A percentile compares a stretch with the other conserved stretches of the same genome.
Evolutionary conservation across 2,113 vertebrate genomes (phyloP).

Genomic region (Microtus pennsylvanicus): DNA sequence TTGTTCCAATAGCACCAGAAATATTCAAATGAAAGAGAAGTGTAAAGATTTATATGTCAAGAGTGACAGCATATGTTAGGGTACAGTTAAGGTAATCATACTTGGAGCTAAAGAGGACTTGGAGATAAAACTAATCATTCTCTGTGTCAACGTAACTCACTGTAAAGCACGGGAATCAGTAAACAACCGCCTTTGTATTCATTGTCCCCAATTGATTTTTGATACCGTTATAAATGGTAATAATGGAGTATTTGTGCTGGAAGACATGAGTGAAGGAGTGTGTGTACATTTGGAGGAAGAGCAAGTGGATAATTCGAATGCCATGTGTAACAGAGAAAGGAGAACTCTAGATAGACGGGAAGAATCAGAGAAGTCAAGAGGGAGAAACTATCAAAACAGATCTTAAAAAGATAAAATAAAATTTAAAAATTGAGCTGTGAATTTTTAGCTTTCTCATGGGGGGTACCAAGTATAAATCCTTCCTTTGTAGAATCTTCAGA

Average conservation of each 20-base stretch:
- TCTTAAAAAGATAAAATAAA: not conserved
- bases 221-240: not conserved
- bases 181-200: not conserved
- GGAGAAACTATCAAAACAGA: not conserved
- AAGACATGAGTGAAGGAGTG: not conserved
- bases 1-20: not conserved
- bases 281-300: not conserved
- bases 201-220: not conserved
- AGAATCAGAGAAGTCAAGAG: not conserved
- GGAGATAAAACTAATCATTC: not conserved
- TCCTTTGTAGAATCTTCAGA: not conserved
- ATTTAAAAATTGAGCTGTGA: not conserved
- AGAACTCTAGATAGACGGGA: not conserved
- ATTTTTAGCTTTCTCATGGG: not conserved
- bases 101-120: not conserved
- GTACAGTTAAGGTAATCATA: not conserved
- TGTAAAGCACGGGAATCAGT: not conserved
- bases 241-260: not conserved
- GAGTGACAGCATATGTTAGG: not conserved
- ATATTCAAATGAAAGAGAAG: not conserved
- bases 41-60: not conserved
- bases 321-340: not conserved
- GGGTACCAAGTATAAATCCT: not conserved
- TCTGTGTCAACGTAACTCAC: not conserved
- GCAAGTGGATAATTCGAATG: not conserved